These are phyloP conservation scores for Melanotaenia duboulayi DNA, from an alignment of 2,113 vertebrate species.

Conservation along the genomic window DNA sequence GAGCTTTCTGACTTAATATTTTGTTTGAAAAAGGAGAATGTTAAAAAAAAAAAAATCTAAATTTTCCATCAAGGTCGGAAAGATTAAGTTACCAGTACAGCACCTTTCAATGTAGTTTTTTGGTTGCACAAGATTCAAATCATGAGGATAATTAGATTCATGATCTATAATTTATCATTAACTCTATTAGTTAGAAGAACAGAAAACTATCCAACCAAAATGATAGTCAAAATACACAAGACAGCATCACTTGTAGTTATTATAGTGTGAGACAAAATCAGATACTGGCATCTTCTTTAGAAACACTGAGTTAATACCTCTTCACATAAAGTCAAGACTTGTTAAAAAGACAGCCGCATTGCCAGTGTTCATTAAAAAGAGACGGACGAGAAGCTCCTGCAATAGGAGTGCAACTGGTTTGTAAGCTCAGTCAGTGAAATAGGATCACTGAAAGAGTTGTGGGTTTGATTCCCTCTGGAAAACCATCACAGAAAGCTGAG, in stretches of 20 bases:
- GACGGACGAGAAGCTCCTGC: slow-evolving; percentile 24
- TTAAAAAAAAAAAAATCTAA: background rate
- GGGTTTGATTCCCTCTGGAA: slow-evolving; percentile 37
- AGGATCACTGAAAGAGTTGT: slow-evolving; percentile 27
- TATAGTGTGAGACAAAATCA: slow-evolving; percentile 3
- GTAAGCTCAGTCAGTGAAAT: slow-evolving; percentile 13
- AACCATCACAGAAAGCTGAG: slow-evolving; percentile 13
- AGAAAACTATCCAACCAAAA: too few relatives aligned
- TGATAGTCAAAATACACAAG: too few relatives aligned
- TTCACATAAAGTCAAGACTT: background rate
- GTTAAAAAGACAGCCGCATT: slow-evolving; percentile 22
- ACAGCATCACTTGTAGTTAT: background rate
- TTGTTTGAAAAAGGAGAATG: background rate
- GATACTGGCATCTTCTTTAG: background rate
- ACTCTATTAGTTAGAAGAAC: too few relatives aligned
- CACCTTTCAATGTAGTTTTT: too few relatives aligned
- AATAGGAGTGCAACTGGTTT: slow-evolving; percentile 36
- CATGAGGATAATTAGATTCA: too few relatives aligned
- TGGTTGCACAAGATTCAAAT: too few relatives aligned
- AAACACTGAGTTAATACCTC: slow-evolving; percentile 1
- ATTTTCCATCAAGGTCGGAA: too few relatives aligned
- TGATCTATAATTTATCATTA: too few relatives aligned
- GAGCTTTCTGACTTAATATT: background rate
- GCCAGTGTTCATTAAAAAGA: slow-evolving; percentile 29
- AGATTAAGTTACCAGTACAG: too few relatives aligned